These are phyloP conservation scores for Mungos mungo DNA, from an alignment of 2,113 vertebrate genomes.

Conservation along the genomic window DNA sequence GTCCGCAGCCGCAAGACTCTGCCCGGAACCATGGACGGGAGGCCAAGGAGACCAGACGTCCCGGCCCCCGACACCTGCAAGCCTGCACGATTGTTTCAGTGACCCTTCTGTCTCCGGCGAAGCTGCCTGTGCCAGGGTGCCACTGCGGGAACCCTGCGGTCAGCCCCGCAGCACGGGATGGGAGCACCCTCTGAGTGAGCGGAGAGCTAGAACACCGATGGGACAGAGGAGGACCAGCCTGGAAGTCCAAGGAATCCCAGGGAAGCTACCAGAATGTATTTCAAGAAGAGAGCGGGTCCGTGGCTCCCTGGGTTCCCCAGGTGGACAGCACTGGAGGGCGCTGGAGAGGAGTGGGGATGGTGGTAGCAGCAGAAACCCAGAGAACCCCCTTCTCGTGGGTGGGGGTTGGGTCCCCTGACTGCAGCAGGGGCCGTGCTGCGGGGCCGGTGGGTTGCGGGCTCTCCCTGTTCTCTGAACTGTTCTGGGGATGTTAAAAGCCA, in stretches of 20 bases:
- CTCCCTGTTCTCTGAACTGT: background rate
- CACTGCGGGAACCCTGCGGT: too few relatives aligned
- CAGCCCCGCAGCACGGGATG: background rate
- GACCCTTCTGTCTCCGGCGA: background rate
- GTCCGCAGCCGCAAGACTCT: background rate
- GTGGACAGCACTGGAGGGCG: too few relatives aligned
- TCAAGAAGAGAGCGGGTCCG: background rate
- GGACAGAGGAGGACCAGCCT: too few relatives aligned
- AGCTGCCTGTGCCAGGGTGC: background rate
- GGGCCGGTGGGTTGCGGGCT: background rate
- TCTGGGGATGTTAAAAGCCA: background rate
- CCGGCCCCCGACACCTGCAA: rapidly evolving
- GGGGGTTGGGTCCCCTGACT: rapidly evolving
- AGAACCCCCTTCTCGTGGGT: background rate
- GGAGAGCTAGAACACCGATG: background rate
- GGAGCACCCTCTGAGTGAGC: too few relatives aligned
- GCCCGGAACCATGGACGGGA: too few relatives aligned
- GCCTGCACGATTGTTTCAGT: too few relatives aligned
- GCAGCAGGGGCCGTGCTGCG: background rate
- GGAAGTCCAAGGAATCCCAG: background rate
- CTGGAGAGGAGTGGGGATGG: background rate
- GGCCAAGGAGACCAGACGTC: background rate
- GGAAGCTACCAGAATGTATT: too few relatives aligned
- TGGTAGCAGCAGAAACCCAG: background rate
- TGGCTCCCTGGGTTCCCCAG: background rate